Conservation (phyloP, 2,888 invertebrate genomes). For the Nephrotoma flavescens region DNA sequence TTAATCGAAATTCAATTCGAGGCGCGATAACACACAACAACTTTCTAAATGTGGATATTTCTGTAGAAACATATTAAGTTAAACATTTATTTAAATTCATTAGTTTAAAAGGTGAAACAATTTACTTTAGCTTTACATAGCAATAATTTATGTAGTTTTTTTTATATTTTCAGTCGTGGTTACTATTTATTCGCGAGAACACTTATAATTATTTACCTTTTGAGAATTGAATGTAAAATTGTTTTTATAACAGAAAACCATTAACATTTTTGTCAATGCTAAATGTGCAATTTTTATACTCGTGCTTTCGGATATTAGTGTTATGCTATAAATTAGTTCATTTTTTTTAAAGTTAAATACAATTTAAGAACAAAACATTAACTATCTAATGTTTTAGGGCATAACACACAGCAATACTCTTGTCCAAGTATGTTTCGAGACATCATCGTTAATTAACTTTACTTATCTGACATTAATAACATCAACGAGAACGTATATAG, state of each 20-base stretch:
- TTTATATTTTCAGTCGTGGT: background rate
- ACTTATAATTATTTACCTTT: background rate
- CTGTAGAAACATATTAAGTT: background rate
- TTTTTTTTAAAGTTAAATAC: too few species aligned
- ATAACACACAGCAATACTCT: too few species aligned
- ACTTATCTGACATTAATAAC: too few species aligned
- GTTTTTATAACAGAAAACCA: background rate
- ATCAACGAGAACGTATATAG: too few species aligned
- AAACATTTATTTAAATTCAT: background rate
- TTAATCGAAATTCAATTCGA: background rate
- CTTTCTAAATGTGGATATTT: background rate
- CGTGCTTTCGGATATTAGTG: background rate
- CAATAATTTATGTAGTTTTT: background rate
- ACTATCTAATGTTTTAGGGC: too few species aligned
- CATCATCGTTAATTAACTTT: too few species aligned
- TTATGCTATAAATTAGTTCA: too few species aligned
- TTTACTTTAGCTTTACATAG: background rate
- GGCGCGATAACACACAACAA: background rate
- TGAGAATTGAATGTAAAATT: background rate
- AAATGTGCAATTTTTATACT: background rate
- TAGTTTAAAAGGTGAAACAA: background rate
- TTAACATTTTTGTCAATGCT: background rate
- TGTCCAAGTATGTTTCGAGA: too few species aligned
- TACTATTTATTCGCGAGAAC: background rate
- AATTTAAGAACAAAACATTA: too few species aligned